Conservation (phyloP, 2,113 vertebrate species). For the Irena cyanogastra region DNA sequence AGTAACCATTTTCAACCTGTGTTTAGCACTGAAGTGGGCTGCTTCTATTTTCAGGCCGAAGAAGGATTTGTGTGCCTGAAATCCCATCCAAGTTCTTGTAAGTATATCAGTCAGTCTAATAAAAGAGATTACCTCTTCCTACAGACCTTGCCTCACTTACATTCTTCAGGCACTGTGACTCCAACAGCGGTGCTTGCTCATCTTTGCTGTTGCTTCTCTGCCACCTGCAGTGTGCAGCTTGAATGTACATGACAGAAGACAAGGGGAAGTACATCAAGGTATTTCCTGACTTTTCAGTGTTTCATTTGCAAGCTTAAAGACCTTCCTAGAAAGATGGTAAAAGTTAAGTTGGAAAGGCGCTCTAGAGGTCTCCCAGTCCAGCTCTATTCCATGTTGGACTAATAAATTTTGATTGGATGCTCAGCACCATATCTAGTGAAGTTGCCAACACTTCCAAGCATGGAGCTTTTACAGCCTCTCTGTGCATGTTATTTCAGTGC, state of each 20-base stretch:
- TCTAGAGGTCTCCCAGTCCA: fast-evolving
- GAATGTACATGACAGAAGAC: background rate
- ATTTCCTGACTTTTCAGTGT: background rate
- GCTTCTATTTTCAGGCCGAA: constrained; percentile 25
- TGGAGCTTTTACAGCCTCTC: background rate
- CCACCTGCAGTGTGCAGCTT: constrained; percentile 36
- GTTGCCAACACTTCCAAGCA: background rate
- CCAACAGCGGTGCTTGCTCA: background rate
- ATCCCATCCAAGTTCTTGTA: constrained; percentile 7
- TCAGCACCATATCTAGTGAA: background rate
- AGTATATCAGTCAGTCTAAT: constrained; percentile 29
- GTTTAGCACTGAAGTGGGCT: constrained; percentile 33
- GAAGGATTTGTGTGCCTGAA: background rate
- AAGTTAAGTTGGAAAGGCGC: background rate
- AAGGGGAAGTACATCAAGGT: background rate
- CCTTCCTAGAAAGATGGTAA: background rate
- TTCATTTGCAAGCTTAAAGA: background rate
- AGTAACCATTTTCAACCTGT: constrained; percentile 22
- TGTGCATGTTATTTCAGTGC: background rate
- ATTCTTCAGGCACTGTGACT: background rate
- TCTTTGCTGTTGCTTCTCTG: constrained; percentile 20
- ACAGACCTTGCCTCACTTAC: background rate
- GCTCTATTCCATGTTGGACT: background rate
- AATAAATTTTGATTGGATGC: background rate
- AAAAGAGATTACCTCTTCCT: constrained; percentile 45